phyloP scores from a whole-genome alignment of 2,113 vertebrate species.

The Passer domesticus region DNA sequence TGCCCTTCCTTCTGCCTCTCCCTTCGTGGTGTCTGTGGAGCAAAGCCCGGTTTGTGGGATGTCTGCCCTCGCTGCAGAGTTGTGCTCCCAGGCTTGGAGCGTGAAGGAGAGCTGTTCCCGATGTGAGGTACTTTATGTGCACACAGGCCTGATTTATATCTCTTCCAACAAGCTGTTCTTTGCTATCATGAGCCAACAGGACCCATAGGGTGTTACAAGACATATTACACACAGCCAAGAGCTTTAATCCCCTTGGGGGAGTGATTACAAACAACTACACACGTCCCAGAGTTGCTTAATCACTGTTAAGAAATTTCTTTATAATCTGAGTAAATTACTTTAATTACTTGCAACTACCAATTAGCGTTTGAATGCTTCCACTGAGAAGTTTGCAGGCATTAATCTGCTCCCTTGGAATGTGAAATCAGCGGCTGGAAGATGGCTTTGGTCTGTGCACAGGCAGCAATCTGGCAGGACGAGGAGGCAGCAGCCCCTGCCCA shows the following conservation, averaged over 20 bases:
- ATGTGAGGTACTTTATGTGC: conserved; percentile 12
- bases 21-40: not conserved
- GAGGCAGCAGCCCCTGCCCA: not conserved
- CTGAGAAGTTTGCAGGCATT: conserved; percentile 70
- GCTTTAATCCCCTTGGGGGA: conserved; percentile 75
- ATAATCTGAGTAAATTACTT: conserved; percentile 84
- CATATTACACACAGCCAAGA: conserved; percentile 74
- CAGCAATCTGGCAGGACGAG: conserved; percentile 8
- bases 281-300: conserved; percentile 78
- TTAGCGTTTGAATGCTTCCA: conserved; percentile 78
- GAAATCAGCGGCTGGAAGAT: conserved; percentile 53
- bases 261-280: conserved; percentile 79
- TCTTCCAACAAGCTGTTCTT: conserved; percentile 53
- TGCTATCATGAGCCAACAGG: conserved; percentile 57
- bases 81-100: not conserved
- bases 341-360: conserved; percentile 83
- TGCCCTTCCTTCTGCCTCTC: not conserved
- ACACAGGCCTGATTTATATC: conserved; percentile 62
- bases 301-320: conserved; percentile 84
- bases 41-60: not conserved
- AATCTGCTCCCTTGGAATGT: conserved; percentile 67
- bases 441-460: conserved; percentile 29
- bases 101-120: conserved; percentile 7
- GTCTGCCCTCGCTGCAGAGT: not conserved
- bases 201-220: conserved; percentile 69